phyloP scores from a whole-genome alignment of 64 coral and sea anemone genomes.

The Platygyra sinensis region DNA sequence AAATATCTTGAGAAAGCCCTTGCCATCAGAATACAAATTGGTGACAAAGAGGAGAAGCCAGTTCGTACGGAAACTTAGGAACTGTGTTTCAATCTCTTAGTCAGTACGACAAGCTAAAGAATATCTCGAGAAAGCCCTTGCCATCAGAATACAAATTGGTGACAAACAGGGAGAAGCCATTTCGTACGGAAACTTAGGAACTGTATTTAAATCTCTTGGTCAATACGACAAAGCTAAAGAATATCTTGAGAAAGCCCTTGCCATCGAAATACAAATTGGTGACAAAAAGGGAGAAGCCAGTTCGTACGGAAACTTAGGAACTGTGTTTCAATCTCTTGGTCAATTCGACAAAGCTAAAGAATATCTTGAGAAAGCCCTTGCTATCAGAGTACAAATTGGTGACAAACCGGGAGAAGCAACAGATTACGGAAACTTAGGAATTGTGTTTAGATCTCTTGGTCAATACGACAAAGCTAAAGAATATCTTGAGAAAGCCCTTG shows the following conservation, averaged over 20 bases:
- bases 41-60: too few species aligned
- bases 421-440: too few species aligned
- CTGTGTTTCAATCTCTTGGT: neutral
- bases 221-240: neutral
- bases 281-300: neutral
- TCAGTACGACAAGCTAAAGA: too few species aligned
- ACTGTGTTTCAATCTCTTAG: too few species aligned
- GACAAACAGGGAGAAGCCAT: neutral
- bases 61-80: too few species aligned
- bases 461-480: too few species aligned
- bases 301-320: neutral
- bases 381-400: neutral
- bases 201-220: neutral
- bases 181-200: neutral
- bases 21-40: too few species aligned
- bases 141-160: neutral
- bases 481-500: too few species aligned
- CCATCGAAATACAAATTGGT: neutral
- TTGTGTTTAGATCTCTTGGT: too few species aligned
- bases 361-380: neutral
- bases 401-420: neutral
- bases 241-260: neutral
- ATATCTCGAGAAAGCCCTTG: too few species aligned
- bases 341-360: neutral
- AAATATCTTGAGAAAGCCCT: neutral